A percentile compares a stretch with the other conserved stretches of the same genome.
phyloP scores from a whole-genome alignment of 2,888 invertebrate species.

The Oscheius onirici region DNA sequence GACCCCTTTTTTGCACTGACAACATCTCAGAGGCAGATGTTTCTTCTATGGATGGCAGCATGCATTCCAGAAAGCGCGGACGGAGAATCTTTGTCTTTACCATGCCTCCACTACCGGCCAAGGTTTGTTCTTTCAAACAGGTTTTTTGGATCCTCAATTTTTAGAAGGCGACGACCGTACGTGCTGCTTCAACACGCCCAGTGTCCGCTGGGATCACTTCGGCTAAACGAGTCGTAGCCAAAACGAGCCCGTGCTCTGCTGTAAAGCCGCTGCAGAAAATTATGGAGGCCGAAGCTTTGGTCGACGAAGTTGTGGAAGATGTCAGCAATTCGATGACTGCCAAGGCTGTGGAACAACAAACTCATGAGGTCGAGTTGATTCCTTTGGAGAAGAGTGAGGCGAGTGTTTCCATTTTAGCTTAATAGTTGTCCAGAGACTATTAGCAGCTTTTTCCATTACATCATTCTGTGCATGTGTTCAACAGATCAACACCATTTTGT shows the following conservation, averaged over 20 bases:
- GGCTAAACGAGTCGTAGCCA: slow-evolving; percentile 2
- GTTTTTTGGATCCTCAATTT: not conserved
- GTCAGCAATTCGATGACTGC: slow-evolving; percentile 4
- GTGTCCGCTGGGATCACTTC: not conserved
- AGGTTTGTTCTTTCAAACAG: not conserved
- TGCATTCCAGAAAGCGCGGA: slow-evolving; percentile 15
- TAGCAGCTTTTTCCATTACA: too few species aligned
- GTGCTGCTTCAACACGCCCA: not conserved
- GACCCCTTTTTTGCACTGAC: not conserved
- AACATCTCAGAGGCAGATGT: not conserved
- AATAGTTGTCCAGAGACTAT: too few species aligned
- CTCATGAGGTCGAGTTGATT: slow-evolving; percentile 21
- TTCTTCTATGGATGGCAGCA: slow-evolving; percentile 18
- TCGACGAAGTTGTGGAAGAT: slow-evolving; percentile 21
- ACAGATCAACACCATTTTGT: too few species aligned
- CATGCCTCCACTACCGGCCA: slow-evolving; percentile 4
- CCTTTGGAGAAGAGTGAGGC: slow-evolving; percentile 9
- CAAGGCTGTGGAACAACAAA: not conserved
- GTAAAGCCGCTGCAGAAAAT: not conserved
- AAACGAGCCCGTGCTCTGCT: not conserved
- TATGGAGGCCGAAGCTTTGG: slow-evolving; percentile 13
- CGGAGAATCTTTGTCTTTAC: not conserved
- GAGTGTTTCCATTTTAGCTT: too few species aligned
- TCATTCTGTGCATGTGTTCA: too few species aligned
- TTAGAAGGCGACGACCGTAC: not conserved